Conservation (phyloP, 64 coral and sea anemone genomes). For the Hydrozoanthus tunicans region DNA sequence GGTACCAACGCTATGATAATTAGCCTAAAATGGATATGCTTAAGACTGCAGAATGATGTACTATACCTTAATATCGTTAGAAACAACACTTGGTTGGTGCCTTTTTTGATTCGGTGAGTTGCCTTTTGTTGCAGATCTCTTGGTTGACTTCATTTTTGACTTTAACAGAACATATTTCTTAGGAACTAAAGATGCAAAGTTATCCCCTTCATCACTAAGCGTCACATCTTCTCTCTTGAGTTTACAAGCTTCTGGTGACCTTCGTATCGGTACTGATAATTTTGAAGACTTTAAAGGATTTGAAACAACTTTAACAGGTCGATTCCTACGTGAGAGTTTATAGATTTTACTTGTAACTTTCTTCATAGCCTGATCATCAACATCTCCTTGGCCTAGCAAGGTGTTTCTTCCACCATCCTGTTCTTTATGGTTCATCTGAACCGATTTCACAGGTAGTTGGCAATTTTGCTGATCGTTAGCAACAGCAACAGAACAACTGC, state of each 20-base stretch:
- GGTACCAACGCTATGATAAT: too few species aligned
- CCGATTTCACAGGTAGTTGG: not conserved
- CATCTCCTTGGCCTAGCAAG: not conserved
- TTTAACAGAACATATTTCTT: constrained; percentile 38
- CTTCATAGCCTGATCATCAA: constrained; percentile 36
- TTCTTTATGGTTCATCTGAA: not conserved
- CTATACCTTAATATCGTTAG: constrained; percentile 14
- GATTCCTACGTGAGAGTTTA: not conserved
- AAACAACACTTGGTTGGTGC: not conserved
- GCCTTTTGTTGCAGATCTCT: constrained; percentile 52
- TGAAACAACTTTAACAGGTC: not conserved
- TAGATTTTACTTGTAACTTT: not conserved
- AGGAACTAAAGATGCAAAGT: not conserved
- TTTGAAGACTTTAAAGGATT: constrained; percentile 38
- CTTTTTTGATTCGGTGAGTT: constrained; percentile 28
- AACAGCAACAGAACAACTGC: not conserved
- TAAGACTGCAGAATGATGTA: too few species aligned
- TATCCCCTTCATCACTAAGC: not conserved
- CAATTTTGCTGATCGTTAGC: not conserved
- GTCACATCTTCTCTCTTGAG: not conserved
- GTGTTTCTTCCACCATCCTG: not conserved
- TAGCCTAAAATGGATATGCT: too few species aligned
- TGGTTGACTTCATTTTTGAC: constrained; percentile 34
- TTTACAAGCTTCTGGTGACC: not conserved
- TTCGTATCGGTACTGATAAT: not conserved